Base-by-base conservation (phyloP, 2,888 invertebrate species). In the Papilio gigon region DNA sequence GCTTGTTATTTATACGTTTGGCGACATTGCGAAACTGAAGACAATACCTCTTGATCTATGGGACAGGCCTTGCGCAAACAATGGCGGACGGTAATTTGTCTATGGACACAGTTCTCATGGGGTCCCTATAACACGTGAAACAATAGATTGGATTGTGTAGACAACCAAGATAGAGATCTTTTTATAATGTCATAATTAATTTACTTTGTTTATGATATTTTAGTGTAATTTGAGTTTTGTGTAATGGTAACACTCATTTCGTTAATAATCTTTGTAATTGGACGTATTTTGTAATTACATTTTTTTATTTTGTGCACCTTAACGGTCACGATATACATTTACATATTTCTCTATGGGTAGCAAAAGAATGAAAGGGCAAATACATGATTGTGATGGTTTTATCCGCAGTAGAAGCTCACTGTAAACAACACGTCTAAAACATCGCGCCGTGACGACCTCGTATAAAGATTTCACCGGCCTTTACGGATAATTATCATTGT, bases 21-120 rank as follows among this genome's bases (percentile, higher is more conserved):
- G 67, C 58, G 70, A 63, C 66, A 64, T 78, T 78, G 71, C 73
- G 74, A 78, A 75, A 78, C 60, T 50, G 50, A 62, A 73, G 71
- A 78, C 78, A 78, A 78, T 77, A 70, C 74, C 33, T 63, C 50
- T 71, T 71, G 70, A 71, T 74, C 74, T 77, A 77, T 77, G 77
- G 75, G 77, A 76, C 78, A 71, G 65, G 40, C 59, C 60, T 76
- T 74, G 73, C 71, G 74, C 68, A 76, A 59, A 75, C 76, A 75
- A 76, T 76, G 61, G 73, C 65, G 68, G 71, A 60, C 71, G 70
- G 73, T 68, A 70, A 71, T 70, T 70, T 70, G 66, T 65, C 44
- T 33, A 44, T 58, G 30, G 37, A 27, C 62, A 53, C 65, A 65
- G 71, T 71, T 73, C 75, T 71, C 74, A 75, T 74, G 72, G 72